Conservation (phyloP, 2,113 vertebrate genomes). For the Condylura cristata region DNA sequence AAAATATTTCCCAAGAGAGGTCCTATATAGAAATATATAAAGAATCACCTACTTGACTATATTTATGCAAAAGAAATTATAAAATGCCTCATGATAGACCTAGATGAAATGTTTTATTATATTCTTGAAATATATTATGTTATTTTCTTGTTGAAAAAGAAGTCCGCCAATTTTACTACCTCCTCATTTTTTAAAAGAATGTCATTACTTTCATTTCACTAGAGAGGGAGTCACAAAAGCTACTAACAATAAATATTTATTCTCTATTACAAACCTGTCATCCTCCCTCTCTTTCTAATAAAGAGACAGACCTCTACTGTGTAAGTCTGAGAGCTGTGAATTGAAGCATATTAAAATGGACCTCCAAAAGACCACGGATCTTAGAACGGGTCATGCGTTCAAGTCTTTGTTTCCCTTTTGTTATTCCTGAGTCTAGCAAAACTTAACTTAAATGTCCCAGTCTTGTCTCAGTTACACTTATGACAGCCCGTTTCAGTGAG, state of each 20-base stretch:
- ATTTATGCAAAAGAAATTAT: constrained; percentile 36
- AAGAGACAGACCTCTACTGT: neutral
- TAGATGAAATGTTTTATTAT: constrained; percentile 36
- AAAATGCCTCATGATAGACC: constrained; percentile 23
- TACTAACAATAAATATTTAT: neutral
- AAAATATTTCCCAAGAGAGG: neutral
- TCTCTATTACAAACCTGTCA: neutral
- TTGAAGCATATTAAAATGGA: neutral
- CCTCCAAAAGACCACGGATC: neutral
- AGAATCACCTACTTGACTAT: neutral
- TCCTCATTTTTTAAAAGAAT: neutral
- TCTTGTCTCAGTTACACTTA: neutral
- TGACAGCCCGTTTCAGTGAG: neutral
- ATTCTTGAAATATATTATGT: constrained; percentile 12
- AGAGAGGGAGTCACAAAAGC: neutral
- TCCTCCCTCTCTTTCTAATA: neutral
- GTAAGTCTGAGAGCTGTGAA: neutral
- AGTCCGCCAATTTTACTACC: neutral
- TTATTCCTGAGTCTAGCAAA: constrained; percentile 21
- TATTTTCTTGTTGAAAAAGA: constrained; percentile 30
- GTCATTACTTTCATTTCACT: constrained; percentile 9
- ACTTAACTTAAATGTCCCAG: neutral
- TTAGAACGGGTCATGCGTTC: neutral
- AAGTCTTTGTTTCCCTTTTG: neutral
- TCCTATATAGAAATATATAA: neutral